phyloP scores from a whole-genome alignment of 2,113 vertebrate genomes.

The Ceyx melanurus region DNA sequence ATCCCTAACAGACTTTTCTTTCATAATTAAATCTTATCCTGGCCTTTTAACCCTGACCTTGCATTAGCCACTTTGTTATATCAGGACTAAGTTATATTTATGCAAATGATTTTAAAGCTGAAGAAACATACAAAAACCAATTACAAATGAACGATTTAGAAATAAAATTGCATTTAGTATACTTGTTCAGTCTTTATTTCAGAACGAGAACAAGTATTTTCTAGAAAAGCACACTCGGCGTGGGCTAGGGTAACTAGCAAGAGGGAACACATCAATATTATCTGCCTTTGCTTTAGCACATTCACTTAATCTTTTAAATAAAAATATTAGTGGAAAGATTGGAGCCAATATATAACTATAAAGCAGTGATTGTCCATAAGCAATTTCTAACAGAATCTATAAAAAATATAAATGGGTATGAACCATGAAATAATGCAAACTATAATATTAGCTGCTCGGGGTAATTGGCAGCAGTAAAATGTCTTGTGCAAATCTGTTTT shows the following conservation, averaged over 20 bases:
- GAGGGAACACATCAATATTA: neutral
- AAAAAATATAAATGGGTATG: conserved; percentile 11
- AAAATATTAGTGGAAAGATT: conserved; percentile 4
- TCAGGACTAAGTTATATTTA: conserved; percentile 25
- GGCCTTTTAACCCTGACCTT: conserved; percentile 30
- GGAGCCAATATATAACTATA: neutral
- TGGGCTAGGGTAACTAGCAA: neutral
- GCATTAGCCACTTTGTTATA: neutral
- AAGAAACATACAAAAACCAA: conserved; percentile 52
- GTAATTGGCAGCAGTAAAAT: neutral
- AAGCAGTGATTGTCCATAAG: conserved; percentile 27
- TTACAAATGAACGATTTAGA: conserved; percentile 9
- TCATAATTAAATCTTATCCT: conserved; percentile 34
- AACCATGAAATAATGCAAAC: conserved; percentile 6
- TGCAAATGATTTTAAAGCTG: neutral
- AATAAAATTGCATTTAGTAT: conserved; percentile 34
- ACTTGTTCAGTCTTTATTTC: neutral
- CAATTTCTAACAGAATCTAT: neutral
- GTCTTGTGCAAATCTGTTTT: neutral
- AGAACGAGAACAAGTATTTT: neutral
- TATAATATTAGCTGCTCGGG: neutral
- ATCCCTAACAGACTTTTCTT: conserved; percentile 7
- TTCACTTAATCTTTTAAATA: neutral
- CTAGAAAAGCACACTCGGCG: neutral
- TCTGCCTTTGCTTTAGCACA: neutral